Percentiles rank a stretch among this genome's conserved stretches.
phyloP scores from a whole-genome alignment of 2,888 invertebrate species.

The Megaustenia siamemsis region DNA sequence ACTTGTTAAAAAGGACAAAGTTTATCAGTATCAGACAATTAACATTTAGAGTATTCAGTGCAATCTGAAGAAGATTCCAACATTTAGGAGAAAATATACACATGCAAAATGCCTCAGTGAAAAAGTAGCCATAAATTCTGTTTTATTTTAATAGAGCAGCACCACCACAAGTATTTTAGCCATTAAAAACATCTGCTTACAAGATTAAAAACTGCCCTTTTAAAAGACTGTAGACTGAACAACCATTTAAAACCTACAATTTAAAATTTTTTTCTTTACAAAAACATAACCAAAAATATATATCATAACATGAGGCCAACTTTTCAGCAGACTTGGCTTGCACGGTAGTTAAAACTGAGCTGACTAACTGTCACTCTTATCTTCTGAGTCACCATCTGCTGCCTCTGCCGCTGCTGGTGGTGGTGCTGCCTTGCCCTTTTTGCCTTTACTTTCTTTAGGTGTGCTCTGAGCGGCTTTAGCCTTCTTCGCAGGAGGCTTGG shows the following conservation, averaged over 20 bases:
- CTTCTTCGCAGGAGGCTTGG: constrained; percentile 71
- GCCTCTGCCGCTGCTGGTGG: not conserved
- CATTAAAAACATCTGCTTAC: not conserved
- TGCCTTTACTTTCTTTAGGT: constrained; percentile 84
- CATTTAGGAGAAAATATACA: not conserved
- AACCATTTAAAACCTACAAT: constrained; percentile 13
- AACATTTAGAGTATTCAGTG: not conserved
- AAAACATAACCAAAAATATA: not conserved
- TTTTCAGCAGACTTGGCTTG: constrained; percentile 6
- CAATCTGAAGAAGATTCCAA: constrained; percentile 34
- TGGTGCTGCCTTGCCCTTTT: constrained; percentile 55
- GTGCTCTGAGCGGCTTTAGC: constrained; percentile 82
- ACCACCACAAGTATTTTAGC: not conserved
- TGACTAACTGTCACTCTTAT: constrained; percentile 47
- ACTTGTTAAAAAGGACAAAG: too few relatives aligned
- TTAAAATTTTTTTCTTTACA: not conserved
- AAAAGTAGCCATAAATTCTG: constrained; percentile 1
- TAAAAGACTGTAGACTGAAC: not conserved
- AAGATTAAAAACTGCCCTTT: not conserved
- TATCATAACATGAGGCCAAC: not conserved
- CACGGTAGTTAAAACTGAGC: not conserved
- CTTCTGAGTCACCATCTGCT: constrained; percentile 3
- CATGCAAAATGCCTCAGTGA: not conserved
- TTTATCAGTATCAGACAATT: too few relatives aligned
- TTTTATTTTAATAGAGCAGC: not conserved